Conservation (phyloP, 2,113 vertebrate species). For the Macrotis lagotis region DNA sequence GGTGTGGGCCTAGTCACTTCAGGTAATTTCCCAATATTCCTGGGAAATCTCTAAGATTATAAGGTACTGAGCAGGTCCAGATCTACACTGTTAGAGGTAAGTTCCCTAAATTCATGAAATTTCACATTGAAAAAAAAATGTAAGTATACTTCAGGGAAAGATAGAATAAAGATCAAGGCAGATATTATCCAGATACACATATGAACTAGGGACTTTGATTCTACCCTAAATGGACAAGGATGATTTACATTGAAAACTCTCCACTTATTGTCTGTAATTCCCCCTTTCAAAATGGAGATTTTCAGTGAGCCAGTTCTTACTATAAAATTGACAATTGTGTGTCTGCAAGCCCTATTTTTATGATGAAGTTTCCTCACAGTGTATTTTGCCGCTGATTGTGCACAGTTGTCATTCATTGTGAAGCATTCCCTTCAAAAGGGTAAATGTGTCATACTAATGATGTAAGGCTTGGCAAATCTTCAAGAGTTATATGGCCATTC, state of each 20-base stretch:
- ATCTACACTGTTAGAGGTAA: not conserved
- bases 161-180: not conserved
- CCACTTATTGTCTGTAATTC: accelerated
- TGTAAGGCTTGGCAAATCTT: not conserved
- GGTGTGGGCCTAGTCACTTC: not conserved
- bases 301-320: not conserved
- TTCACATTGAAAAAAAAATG: not conserved
- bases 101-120: not conserved
- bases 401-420: constrained; percentile 9
- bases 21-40: not conserved
- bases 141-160: not conserved
- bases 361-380: not conserved
- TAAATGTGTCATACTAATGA: not conserved
- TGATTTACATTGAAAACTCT: accelerated
- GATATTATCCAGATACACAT: not conserved
- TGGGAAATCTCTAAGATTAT: not conserved
- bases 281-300: not conserved
- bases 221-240: not conserved
- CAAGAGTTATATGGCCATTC: not conserved
- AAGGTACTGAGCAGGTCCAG: not conserved
- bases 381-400: constrained; percentile 1
- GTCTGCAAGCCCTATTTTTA: not conserved
- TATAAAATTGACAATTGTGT: not conserved
- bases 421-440: not conserved
- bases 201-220: not conserved